Evolutionary conservation across 30 jellyfish, hydroid and myxozoan species (phyloP), one percentile per base, ranked within the genome.

Genomic region (Cassiopea andromeda): DNA sequence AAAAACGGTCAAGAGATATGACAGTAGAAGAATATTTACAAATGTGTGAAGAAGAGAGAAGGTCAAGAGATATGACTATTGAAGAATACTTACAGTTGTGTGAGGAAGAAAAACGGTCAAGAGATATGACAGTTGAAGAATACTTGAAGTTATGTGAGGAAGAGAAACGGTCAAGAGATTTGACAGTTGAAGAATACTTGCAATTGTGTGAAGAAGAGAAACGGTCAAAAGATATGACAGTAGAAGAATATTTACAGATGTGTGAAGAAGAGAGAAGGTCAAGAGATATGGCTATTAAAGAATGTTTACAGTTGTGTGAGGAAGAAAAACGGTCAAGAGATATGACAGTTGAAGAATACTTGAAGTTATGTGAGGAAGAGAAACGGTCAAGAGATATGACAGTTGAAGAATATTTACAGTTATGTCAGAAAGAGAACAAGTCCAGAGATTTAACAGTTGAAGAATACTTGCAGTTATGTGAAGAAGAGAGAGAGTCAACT

Each of bases 71-170:
- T 80, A 54, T 58, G 78, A 80, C 90, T 0, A 66, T 82, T 17
- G 90, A 82, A 71, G 90, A 82, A 2, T 82, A 82, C 44, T 82
- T 82, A 75, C 5, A 16, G 16, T 69, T 44, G 19, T 72, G 81
- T 38, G 3, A 7, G 59, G 48, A 76, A 7, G 72, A 76, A 12
- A 27, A 38, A 2, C 14, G 43, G 54, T 2, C 4, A 7, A 47
- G 44, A 43, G 87, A 78, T 58, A 38, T 78, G 60, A 78, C 87
- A 13, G 87, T 78, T 10, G 87, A 78, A 78, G 87, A 78, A 18
- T 78, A 78, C 59, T 8, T 78, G 57, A 49, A 27, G 58, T 45
- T 12, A 18, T 78, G 77, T 58, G 44, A 8, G 73, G 48, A 60
- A 59, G 59, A 60, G 27, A 12, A 64, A 18, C 45, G 15, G 3